Conservation (phyloP, 2,888 invertebrate species). For the Trichopria drosophilae region DNA sequence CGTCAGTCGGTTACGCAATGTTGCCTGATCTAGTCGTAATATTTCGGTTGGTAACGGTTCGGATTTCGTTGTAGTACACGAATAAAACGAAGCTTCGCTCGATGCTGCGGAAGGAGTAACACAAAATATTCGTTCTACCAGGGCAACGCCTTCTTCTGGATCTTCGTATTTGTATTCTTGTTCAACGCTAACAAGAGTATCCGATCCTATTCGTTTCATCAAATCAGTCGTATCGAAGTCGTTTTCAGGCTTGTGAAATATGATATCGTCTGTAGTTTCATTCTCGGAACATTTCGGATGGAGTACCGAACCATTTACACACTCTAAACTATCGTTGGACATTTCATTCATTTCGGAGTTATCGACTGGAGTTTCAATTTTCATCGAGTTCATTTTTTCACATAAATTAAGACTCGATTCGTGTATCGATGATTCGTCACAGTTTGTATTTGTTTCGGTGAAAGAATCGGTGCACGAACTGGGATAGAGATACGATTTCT, state of each 20-base stretch:
- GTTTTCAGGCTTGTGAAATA: too few relatives aligned
- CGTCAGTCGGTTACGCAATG: slow-evolving; percentile 67
- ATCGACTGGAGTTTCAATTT: too few relatives aligned
- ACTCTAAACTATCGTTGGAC: too few relatives aligned
- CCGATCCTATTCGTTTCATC: slow-evolving; percentile 37
- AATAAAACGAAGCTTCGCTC: slow-evolving; percentile 29
- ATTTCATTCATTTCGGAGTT: too few relatives aligned
- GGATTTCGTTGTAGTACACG: slow-evolving; percentile 29
- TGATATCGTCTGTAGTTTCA: slow-evolving; percentile 6
- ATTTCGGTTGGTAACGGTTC: slow-evolving; percentile 35
- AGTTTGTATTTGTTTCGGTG: too few relatives aligned
- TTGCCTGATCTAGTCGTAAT: slow-evolving; percentile 62
- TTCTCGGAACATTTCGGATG: too few relatives aligned
- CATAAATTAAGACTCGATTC: too few relatives aligned
- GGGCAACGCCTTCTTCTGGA: slow-evolving; percentile 69
- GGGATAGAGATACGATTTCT: too few relatives aligned
- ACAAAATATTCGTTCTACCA: slow-evolving; percentile 68
- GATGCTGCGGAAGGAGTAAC: slow-evolving; percentile 57
- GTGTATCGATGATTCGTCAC: too few relatives aligned
- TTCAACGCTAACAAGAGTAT: slow-evolving; percentile 64
- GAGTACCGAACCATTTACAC: too few relatives aligned
- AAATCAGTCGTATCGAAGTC: not conserved
- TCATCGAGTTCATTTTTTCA: too few relatives aligned
- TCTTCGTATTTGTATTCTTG: slow-evolving; percentile 79
- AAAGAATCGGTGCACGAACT: too few relatives aligned